phyloP scores from a whole-genome alignment of 2,113 vertebrate species.

The Thamnaconus septentrionalis region DNA sequence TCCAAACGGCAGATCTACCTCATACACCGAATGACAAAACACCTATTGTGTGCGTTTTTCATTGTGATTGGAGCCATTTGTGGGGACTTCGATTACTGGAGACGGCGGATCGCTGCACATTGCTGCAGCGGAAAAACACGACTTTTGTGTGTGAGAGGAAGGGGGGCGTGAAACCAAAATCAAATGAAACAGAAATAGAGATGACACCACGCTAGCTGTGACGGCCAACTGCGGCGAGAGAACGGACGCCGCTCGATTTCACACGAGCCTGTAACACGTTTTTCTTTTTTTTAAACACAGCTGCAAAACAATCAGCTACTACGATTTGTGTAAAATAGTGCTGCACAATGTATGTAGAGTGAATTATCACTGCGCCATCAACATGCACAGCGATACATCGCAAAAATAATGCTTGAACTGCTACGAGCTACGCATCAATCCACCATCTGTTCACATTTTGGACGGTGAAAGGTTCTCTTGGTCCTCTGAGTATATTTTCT shows the following conservation, averaged over 20 bases:
- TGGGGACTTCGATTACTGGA: constrained; percentile 23
- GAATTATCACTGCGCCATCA: too few relatives aligned
- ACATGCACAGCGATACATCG: too few relatives aligned
- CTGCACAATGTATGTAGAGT: background rate
- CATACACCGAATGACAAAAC: constrained; percentile 12
- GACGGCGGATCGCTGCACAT: constrained; percentile 6
- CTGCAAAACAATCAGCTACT: constrained; percentile 8
- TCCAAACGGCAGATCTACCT: background rate
- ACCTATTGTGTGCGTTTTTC: constrained; percentile 24
- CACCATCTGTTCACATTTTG: too few relatives aligned
- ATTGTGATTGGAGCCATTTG: constrained; percentile 27
- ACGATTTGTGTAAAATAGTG: background rate
- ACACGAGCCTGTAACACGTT: constrained; percentile 10
- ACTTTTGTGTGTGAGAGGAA: constrained; percentile 1
- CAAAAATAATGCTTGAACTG: too few relatives aligned
- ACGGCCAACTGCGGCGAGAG: constrained; percentile 4
- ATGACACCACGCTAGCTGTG: background rate
- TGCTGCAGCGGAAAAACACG: constrained; percentile 1
- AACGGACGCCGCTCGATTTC: background rate
- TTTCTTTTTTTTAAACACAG: background rate
- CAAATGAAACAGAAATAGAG: background rate
- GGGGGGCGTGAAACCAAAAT: background rate
- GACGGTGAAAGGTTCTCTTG: too few relatives aligned
- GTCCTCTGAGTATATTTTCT: too few relatives aligned
- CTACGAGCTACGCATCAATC: too few relatives aligned